Base-by-base conservation (phyloP, 2,797 vertebrate genomes). In the Lerista edwardsae region DNA sequence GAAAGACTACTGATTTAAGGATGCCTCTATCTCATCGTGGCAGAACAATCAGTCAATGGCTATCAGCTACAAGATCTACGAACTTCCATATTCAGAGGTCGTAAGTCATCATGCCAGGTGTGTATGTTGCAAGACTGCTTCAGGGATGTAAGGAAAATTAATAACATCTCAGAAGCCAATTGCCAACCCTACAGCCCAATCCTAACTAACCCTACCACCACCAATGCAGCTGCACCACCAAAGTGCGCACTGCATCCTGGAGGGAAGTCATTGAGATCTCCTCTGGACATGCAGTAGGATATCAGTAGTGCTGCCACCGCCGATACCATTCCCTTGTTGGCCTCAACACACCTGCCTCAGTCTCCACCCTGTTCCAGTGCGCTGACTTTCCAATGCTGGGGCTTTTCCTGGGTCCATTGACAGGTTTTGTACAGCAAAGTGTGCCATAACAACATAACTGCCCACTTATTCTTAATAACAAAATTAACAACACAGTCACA, bases 401-500 rank as follows among this genome's bases (percentile, higher is more conserved):
- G 47, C 47, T 51, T 51, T 51, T 44, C 41, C 41, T 44, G 41
- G 41, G 4, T 44, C 41, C 41, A 44, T 44, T 44, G 80, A 77
- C 3, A 25, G 44, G 72, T 84, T 17, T 17, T 86, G 2, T 29
- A 11, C 39, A 41, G 84, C 36, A 80, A 78, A 67, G 86, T 83
- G 39, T 21, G 78, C 27, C 6, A 41, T 57, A 67, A 7, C 59
- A 87, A 55, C 0, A 12, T 9, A 90, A 87, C 27, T 78, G 2
- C 12, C 11, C 51, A 55, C 36, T 4, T 2, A 39, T 44, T 47
- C 78, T 62, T 36, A 61, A 64, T 47, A 88, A 10, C 71, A 59
- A 39, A 57, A 39, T 65, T 86, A n/a, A 88, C 72, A 65, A 51
- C 17, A 2, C 3, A 75, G n/a, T 74, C 15, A 82, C 83, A 82